Base-by-base conservation (phyloP, 1,140 invertebrate genomes). In the Drosophila prosaltans region DNA sequence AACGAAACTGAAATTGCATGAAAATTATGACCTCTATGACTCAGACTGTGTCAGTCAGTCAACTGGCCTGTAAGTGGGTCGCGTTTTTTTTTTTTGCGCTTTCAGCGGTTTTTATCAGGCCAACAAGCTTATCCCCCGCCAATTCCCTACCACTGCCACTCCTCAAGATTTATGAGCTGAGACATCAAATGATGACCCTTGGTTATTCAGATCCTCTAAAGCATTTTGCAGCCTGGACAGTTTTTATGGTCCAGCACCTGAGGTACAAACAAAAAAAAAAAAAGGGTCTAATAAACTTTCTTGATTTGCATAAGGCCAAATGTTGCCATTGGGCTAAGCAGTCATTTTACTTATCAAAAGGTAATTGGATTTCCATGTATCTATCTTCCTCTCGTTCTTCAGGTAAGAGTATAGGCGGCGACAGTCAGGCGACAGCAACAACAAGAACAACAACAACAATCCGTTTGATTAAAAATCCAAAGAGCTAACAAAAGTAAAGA, bases 201-300 rank as follows among this genome's bases (percentile, higher is more conserved):
- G 65, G 21, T 51, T 51, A n/a, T 51, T 26, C 76, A 59, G 48
- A 66, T 57, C 65, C 40, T 39, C 57, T 65, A 54, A 45, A 45
- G 64, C 71, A 66, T 78, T 84, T 81, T 73, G 82, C 82, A 77
- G 81, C 68, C 69, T 77, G 69, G 70, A 70, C 84, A 86, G 68
- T 83, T 86, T 86, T 86, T 88, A 86, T 83, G 84, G 69, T 80
- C 70, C 83, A 81, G 69, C 83, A 86, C 83, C 83, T 86, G 83
- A 84, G 84, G 80, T 86, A 24, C 28, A 43, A 60, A 60, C 63
- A 72, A 65, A 76, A 16, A 16, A 16, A 16, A 16, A 16, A 16
- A 16, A 70, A 75, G 82, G 83, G 83, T 84, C 83, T 86, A 88
- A 86, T 86, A 86, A 86, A 86, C 76, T 69, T 71, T 55, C 57